A percentile compares a stretch with the other conserved stretches of the same genome.
These are phyloP conservation scores for Monochamus saltuarius DNA, from an alignment of 1,140 invertebrate genomes.

Conservation along the genomic window DNA sequence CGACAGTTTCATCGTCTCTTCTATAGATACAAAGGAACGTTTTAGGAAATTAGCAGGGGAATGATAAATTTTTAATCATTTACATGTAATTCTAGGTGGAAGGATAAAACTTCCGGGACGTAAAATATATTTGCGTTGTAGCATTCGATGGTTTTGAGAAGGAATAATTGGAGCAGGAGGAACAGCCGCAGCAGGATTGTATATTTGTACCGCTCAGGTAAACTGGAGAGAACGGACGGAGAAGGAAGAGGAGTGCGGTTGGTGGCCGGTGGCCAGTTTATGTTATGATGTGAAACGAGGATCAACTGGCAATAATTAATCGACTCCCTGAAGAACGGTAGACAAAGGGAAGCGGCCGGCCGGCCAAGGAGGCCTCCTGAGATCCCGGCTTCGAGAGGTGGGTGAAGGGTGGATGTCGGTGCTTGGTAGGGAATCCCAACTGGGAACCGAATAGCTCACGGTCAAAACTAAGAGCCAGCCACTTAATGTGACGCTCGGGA, in stretches of 20 bases:
- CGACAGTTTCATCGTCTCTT: too few relatives aligned
- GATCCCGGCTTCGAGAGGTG: conserved; percentile 39
- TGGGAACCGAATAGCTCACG: conserved; percentile 50
- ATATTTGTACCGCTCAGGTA: too few relatives aligned
- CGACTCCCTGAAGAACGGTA: conserved; percentile 49
- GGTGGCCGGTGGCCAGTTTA: conserved; percentile 37
- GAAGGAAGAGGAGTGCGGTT: not conserved
- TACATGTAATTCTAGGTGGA: too few relatives aligned
- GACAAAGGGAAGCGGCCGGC: conserved; percentile 45
- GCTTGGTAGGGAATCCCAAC: conserved; percentile 31
- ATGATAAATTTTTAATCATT: too few relatives aligned
- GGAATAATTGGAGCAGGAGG: too few relatives aligned
- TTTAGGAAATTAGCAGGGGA: too few relatives aligned
- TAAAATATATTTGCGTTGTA: too few relatives aligned
- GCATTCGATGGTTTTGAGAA: too few relatives aligned
- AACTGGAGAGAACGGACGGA: too few relatives aligned
- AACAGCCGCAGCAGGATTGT: too few relatives aligned
- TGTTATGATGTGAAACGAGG: conserved; percentile 45
- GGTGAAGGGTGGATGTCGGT: conserved; percentile 25
- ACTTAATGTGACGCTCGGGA: conserved; percentile 53
- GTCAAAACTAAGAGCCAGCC: conserved; percentile 51
- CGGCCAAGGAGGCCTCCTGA: conserved; percentile 43
- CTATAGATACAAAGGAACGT: too few relatives aligned
- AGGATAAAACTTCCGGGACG: too few relatives aligned
- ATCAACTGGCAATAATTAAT: conserved; percentile 51